Evolutionary conservation across 2,113 vertebrate species (phyloP), one percentile per base, ranked within the genome.

Genomic region (Eurystomus gularis): DNA sequence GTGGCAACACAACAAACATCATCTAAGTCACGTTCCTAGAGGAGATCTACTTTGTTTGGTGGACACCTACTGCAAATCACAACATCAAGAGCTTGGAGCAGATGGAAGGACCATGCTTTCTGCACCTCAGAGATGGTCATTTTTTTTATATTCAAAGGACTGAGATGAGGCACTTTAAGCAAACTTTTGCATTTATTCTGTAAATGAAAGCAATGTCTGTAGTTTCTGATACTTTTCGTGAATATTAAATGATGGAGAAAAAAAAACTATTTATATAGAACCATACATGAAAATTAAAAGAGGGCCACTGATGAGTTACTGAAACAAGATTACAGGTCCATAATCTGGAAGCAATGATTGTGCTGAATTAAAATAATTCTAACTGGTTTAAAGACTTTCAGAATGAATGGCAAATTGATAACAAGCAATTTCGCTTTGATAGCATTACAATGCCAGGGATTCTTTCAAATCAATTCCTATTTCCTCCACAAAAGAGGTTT

Each of bases 391-490:
- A 96, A 82, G 88, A 54, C 71, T 95, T 96, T 73, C 76, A 90
- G 82, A 90, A 96, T 80, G 48, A 96, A 95, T 94, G 61, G 64
- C 39, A 96, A 96, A 95, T 76, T 94, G 76, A 96, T 94, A 96
- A 93, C 66, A 93, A 96, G 86, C 85, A 71, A 92, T 95, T 94
- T 65, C 3, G 0, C 55, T 93, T 81, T 85, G 80, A 93, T 78
- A 70, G 82, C n/a, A 69, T 96, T 91, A 93, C 92, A 94, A 79
- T 85, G 54, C 55, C 60, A 66, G 12, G 20, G 55, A 93, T 95
- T 95, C 94, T 76, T 95, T 82, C 82, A 92, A 84, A 97, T 96
- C 93, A 95, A 84, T 94, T 96, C 94, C 70, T 75, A 90, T 88
- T 95, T 96, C 93, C 84, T 94, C 73, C 71, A 90, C 76, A 91